A percentile compares a stretch with the other conserved stretches of the same genome.
Evolutionary conservation across 2,113 vertebrate species (phyloP).

Genomic region (Marcusenius ussheri): DNA sequence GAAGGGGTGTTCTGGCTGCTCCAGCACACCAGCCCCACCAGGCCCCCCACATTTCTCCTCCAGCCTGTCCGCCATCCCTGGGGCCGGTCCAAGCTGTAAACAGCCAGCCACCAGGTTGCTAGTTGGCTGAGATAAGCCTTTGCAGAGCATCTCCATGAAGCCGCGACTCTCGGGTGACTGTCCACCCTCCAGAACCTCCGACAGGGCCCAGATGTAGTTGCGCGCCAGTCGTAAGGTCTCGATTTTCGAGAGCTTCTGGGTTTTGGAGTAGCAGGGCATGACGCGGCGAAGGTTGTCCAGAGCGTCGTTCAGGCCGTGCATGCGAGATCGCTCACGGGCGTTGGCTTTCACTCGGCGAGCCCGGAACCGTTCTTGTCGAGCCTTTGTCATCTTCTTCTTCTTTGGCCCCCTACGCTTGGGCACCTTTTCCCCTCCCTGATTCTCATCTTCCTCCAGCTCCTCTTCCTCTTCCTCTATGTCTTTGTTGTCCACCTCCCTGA

Average conservation of each 20-base stretch:
- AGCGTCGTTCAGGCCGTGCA: conserved; percentile 93
- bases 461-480: conserved; percentile 59
- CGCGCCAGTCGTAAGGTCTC: conserved; percentile 86
- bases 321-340: conserved; percentile 82
- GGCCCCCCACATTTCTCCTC: conserved; percentile 71
- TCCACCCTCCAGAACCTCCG: conserved; percentile 83
- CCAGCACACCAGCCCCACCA: conserved; percentile 49
- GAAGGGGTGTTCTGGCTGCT: conserved; percentile 55
- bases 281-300: conserved; percentile 82
- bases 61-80: conserved; percentile 66
- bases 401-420: conserved; percentile 91
- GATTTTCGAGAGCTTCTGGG: conserved; percentile 94
- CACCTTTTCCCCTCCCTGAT: conserved; percentile 67
- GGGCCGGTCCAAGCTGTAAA: conserved; percentile 73
- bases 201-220: conserved; percentile 97
- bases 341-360: conserved; percentile 85
- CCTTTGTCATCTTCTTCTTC: conserved; percentile 98
- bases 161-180: conserved; percentile 80
- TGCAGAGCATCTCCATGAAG: conserved; percentile 94
- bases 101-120: conserved; percentile 94
- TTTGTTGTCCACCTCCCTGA: conserved; percentile 62
- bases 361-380: conserved; percentile 80
- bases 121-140: conserved; percentile 95
- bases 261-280: conserved; percentile 98
- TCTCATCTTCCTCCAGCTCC: conserved; percentile 69